Conservation (phyloP, 2,113 vertebrate species). For the Tor tambroides region DNA sequence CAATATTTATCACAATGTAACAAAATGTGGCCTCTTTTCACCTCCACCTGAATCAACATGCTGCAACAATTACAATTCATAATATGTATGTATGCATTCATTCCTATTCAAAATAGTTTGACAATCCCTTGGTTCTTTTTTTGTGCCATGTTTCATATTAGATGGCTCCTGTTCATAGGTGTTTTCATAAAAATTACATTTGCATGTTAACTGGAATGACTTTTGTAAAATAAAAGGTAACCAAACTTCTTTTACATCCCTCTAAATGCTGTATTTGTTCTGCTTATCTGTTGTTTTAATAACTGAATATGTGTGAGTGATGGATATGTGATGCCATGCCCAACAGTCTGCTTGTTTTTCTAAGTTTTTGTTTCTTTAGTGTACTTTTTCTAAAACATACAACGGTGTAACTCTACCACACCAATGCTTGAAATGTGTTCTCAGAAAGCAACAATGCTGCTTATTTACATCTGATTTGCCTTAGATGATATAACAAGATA, state of each 20-base stretch:
- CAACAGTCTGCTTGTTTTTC: not conserved
- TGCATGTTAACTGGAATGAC: conserved; percentile 16
- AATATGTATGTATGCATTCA: not conserved
- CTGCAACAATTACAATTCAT: not conserved
- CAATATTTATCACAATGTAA: not conserved
- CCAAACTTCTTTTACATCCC: not conserved
- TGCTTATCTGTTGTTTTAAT: not conserved
- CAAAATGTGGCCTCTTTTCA: not conserved
- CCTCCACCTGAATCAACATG: not conserved
- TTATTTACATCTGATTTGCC: conserved; percentile 57
- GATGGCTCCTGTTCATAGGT: not conserved
- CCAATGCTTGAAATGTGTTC: not conserved
- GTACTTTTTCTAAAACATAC: not conserved
- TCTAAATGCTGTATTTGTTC: not conserved
- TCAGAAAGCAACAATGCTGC: not conserved
- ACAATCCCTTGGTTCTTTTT: conserved; percentile 17
- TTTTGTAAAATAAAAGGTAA: conserved; percentile 41
- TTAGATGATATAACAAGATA: conserved; percentile 51
- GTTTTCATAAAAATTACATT: conserved; percentile 3
- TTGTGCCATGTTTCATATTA: not conserved
- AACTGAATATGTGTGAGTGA: not conserved
- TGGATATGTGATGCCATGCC: not conserved
- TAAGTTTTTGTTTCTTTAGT: not conserved
- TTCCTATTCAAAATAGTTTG: not conserved
- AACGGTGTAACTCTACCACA: not conserved